A percentile compares a stretch with the other conserved stretches of the same genome.
These are phyloP conservation scores for Platanista minor DNA, from an alignment of 2,113 vertebrate species.

Conservation along the genomic window DNA sequence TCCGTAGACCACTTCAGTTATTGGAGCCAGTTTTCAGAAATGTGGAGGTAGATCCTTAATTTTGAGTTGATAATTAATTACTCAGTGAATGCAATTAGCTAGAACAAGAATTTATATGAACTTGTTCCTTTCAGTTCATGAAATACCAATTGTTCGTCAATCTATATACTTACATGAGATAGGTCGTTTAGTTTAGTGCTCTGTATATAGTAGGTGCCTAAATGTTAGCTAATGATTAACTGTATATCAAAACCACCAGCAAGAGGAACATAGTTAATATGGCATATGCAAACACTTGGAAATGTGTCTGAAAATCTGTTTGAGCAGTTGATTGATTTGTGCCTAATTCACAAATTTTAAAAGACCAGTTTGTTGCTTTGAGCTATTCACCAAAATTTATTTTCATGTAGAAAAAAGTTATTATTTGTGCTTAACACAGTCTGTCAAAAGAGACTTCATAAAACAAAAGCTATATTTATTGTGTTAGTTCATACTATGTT, in stretches of 20 bases:
- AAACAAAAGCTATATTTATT: neutral
- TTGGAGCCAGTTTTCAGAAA: neutral
- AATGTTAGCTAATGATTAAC: neutral
- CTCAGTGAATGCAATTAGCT: neutral
- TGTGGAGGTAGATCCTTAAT: neutral
- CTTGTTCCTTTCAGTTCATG: neutral
- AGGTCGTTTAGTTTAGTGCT: neutral
- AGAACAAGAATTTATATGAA: neutral
- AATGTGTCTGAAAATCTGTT: neutral
- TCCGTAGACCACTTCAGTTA: neutral
- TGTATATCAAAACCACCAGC: neutral
- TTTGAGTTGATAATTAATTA: neutral
- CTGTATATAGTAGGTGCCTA: neutral
- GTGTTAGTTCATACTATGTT: neutral
- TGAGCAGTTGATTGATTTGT: neutral
- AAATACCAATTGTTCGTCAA: neutral
- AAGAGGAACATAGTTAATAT: neutral
- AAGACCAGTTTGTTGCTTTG: neutral
- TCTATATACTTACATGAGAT: neutral
- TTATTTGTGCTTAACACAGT: neutral
- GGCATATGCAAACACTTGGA: neutral
- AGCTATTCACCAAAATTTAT: neutral
- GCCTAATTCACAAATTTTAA: neutral
- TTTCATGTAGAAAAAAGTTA: neutral
- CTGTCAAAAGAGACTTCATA: neutral